Evolutionary conservation across 2,888 invertebrate genomes (phyloP).

Genomic region (Melanargia galathea): DNA sequence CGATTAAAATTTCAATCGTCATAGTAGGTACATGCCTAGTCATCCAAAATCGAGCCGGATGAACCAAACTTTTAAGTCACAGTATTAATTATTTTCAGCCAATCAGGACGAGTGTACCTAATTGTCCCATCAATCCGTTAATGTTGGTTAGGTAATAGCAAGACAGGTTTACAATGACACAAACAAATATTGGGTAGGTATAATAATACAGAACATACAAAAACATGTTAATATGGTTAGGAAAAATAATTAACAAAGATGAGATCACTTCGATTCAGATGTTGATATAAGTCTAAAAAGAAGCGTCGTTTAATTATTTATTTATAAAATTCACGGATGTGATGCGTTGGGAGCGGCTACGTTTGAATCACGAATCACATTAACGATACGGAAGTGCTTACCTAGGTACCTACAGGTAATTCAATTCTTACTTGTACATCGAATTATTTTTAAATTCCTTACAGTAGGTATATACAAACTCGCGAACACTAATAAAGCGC

Average conservation of each 20-base stretch:
- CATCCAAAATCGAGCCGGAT: too few relatives aligned
- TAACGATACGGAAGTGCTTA: not conserved
- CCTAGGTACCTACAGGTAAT: too few relatives aligned
- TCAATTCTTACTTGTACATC: too few relatives aligned
- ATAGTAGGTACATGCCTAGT: too few relatives aligned
- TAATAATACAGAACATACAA: not conserved
- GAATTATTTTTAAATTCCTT: too few relatives aligned
- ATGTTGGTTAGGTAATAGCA: not conserved
- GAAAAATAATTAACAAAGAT: not conserved
- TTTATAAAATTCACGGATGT: conserved; percentile 4
- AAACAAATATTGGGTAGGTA: too few relatives aligned
- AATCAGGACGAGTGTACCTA: too few relatives aligned
- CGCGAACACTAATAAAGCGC: too few relatives aligned
- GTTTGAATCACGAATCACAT: not conserved
- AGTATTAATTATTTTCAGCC: too few relatives aligned
- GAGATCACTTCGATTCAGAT: not conserved
- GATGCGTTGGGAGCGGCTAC: not conserved
- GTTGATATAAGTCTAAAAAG: not conserved
- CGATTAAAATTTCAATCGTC: too few relatives aligned
- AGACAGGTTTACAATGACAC: not conserved
- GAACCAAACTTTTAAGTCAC: too few relatives aligned
- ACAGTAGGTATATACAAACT: not conserved
- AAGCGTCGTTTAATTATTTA: not conserved
- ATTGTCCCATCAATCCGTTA: not conserved
- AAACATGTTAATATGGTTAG: not conserved